Conservation (phyloP, 2,888 invertebrate species). For the Acrocera orbiculus region DNA sequence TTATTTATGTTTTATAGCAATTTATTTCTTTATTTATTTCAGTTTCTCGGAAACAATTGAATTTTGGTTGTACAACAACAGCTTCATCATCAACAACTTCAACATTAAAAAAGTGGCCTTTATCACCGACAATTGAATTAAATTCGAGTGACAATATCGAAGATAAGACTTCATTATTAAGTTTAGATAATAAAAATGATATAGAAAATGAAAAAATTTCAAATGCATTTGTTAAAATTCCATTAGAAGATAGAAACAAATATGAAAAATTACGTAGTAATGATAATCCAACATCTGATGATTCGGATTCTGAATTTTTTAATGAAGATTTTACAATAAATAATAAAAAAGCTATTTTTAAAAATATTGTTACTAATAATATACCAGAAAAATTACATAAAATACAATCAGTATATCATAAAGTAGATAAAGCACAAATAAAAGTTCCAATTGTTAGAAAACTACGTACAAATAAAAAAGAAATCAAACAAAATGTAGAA, state of each 20-base stretch:
- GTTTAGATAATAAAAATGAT: slow-evolving; percentile 21
- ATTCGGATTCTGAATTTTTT: slow-evolving; percentile 33
- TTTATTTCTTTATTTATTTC: no score
- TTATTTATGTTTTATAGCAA: no score
- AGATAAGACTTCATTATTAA: slow-evolving; percentile 26
- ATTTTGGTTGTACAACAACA: not conserved
- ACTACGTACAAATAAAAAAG: slow-evolving; percentile 29
- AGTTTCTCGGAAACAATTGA: slow-evolving; percentile 8
- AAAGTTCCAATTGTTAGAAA: slow-evolving; percentile 32
- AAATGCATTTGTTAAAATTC: slow-evolving; percentile 39
- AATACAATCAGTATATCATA: slow-evolving; percentile 34
- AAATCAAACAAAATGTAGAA: slow-evolving; percentile 16
- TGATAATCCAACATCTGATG: slow-evolving; percentile 38
- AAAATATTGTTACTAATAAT: slow-evolving; percentile 33
- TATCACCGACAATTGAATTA: slow-evolving; percentile 30
- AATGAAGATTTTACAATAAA: slow-evolving; percentile 24
- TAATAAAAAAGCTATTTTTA: slow-evolving; percentile 27
- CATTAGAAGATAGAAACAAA: slow-evolving; percentile 53
- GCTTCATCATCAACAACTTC: slow-evolving; percentile 15
- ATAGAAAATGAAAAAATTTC: slow-evolving; percentile 20
- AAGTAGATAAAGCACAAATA: slow-evolving; percentile 31
- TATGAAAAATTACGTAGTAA: slow-evolving; percentile 56
- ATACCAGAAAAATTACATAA: slow-evolving; percentile 37
- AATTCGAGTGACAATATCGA: slow-evolving; percentile 21
- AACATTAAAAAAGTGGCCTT: slow-evolving; percentile 28